A percentile compares a stretch with the other conserved stretches of the same genome.
Evolutionary conservation across 2,113 vertebrate genomes (phyloP).

Genomic region (Mesocricetus auratus): DNA sequence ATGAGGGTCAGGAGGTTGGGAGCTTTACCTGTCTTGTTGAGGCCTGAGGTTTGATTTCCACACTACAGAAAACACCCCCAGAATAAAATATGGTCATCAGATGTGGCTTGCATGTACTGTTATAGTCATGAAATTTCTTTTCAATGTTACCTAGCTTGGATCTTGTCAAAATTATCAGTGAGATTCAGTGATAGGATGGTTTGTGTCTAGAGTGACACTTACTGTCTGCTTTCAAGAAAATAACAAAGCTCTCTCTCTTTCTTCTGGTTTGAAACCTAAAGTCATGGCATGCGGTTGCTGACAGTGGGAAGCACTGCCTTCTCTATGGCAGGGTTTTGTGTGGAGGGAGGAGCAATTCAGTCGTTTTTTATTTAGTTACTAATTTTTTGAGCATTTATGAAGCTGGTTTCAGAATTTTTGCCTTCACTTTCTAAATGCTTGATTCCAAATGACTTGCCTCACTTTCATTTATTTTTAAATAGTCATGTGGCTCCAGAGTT

Average conservation of each 20-base stretch:
- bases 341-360: not conserved
- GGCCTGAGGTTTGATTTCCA: not conserved
- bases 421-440: not conserved
- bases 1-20: not conserved
- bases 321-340: not conserved
- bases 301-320: not conserved
- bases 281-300: not conserved
- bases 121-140: not conserved
- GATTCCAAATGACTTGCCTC: not conserved
- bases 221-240: not conserved
- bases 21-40: not conserved
- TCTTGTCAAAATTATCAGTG: not conserved
- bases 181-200: not conserved
- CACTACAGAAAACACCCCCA: not conserved
- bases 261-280: slow-evolving; percentile 22
- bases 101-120: not conserved
- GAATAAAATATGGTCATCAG: not conserved
- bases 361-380: not conserved
- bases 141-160: not conserved
- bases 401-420: not conserved
- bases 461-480: not conserved
- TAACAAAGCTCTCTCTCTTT: not conserved
- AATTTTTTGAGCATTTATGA: not conserved
- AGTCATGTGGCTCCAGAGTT: not conserved
- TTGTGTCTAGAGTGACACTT: not conserved